Evolutionary conservation across 1,140 invertebrate genomes (phyloP), one percentile per base, ranked within the genome.

Genomic region (Zaprionus tsacasi): DNA sequence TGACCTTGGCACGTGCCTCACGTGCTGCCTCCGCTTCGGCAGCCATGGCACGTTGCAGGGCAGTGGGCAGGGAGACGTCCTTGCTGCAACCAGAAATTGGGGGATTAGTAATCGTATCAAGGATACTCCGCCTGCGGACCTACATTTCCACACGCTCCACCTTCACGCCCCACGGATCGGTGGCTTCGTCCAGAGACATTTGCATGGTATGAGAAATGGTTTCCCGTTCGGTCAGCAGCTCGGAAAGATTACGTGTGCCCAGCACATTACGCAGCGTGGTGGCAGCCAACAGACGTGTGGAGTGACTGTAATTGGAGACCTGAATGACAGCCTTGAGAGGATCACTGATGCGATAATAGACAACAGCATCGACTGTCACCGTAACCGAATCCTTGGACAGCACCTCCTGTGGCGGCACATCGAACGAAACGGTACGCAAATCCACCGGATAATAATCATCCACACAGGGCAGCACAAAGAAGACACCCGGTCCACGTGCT

Each of bases 101-200:
- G 27, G 5, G 25, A 33, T 8, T 8, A 4, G 21, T 55, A 33
- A n/a, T 12, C 1, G 3, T 30, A 30, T 30, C 27, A 3, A 2
- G 3, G 27, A 1, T 30, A 30, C 3, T 30, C 27, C 3, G 6
- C 3, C 27, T 30, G 27, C 15, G 2, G 0, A 93, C 95, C 96
- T 93, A 98, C 97, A 99, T 98, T 95, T 99, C 98, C 27, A 99
- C 98, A 76, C 98, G 94, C 93, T 99, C 97, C 1, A 99, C 98
- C 93, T 99, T 98, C 17, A 99, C 97, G 15, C 98, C 98, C 98
- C 98, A 99, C 40, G 97, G 97, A 91, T 98, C 98, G 6, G 98
- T 99, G 10, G 97, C 97, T 72, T 98, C 97, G 91, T 93, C 92
- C 36, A 92, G 63, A 8, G 92, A 92, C 69, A 86, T 81, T 50